A percentile compares a stretch with the other conserved stretches of the same genome.
phyloP scores from a whole-genome alignment of 2,888 invertebrate genomes.

The Epinotia ramella region DNA sequence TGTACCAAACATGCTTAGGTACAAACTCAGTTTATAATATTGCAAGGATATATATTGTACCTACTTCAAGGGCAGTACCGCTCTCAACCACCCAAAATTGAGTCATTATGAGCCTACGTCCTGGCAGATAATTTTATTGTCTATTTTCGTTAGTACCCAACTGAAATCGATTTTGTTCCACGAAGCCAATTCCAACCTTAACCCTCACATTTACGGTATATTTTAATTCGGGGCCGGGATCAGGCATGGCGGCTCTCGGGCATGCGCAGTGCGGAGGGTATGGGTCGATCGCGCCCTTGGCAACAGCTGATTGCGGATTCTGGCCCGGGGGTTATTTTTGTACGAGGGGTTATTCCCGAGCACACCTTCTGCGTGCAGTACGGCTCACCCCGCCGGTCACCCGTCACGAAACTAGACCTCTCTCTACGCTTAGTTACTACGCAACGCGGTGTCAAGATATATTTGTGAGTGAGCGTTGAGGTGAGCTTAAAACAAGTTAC shows the following conservation, averaged over 20 bases:
- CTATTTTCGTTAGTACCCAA: constrained; percentile 41
- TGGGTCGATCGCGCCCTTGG: constrained; percentile 38
- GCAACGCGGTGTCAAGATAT: no score
- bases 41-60: no score
- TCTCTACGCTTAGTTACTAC: no score
- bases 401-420: no score
- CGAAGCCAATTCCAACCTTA: not conserved
- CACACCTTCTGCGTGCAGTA: not conserved
- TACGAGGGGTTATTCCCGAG: constrained; percentile 19
- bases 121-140: constrained; percentile 40
- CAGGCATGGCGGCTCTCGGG: constrained; percentile 50
- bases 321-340: constrained; percentile 19
- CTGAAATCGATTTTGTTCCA: constrained; percentile 31
- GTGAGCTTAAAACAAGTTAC: no score
- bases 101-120: constrained; percentile 17
- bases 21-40: no score
- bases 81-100: constrained; percentile 26
- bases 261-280: constrained; percentile 56
- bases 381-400: no score
- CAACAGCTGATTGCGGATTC: constrained; percentile 41
- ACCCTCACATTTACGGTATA: not conserved
- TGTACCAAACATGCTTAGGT: no score
- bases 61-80: not conserved
- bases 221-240: not conserved
- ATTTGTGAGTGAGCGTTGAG: no score